Percentiles rank a stretch among this genome's conserved stretches.
Conservation (phyloP, 1,140 invertebrate genomes). For the Lasaia peninsularis region DNA sequence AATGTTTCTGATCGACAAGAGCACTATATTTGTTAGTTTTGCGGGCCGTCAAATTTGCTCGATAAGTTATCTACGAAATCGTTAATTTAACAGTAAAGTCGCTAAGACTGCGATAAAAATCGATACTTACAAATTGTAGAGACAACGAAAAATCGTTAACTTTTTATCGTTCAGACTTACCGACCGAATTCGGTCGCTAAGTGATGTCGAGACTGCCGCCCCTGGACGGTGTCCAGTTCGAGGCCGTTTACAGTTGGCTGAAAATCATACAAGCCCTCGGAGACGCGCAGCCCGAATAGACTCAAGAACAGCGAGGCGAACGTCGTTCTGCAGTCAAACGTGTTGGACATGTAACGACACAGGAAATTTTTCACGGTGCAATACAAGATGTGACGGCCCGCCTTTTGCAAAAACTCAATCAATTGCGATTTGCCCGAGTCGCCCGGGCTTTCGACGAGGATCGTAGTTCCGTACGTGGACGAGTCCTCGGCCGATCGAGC, state of each 20-base stretch:
- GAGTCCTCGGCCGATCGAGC: not conserved
- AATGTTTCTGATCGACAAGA: no score
- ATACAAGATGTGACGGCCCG: not conserved
- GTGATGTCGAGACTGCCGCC: no score
- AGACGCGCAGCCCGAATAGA: conserved; percentile 1
- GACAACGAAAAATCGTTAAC: no score
- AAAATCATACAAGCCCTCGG: not conserved
- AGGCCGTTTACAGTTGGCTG: not conserved
- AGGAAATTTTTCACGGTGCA: conserved; percentile 4
- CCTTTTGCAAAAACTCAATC: not conserved
- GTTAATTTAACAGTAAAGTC: no score
- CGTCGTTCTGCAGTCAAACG: not conserved
- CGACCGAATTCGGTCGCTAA: no score
- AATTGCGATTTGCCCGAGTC: not conserved
- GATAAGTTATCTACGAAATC: no score
- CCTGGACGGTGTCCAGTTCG: conserved; percentile 4
- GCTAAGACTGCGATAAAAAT: no score
- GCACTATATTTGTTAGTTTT: no score
- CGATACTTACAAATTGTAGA: no score
- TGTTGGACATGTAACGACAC: conserved; percentile 2
- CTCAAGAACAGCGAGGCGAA: conserved; percentile 2
- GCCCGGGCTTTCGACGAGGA: not conserved
- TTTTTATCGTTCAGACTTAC: no score
- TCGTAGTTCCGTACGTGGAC: not conserved
- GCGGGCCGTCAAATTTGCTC: no score